These are phyloP conservation scores for Serilophus lunatus DNA, from an alignment of 2,113 vertebrate genomes.

Conservation along the genomic window DNA sequence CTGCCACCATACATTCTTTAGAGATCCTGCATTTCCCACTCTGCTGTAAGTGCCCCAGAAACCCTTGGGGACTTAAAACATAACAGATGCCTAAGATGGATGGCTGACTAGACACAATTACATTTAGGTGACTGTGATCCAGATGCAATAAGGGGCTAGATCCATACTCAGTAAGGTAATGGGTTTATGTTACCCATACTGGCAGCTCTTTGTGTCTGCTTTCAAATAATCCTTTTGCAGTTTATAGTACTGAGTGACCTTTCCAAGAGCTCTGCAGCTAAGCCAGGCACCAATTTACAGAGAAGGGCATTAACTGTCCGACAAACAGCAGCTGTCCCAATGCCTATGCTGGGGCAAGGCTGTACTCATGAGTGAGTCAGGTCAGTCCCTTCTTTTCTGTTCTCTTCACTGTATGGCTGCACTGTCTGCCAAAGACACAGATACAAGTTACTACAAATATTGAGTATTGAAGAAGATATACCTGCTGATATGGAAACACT, in stretches of 20 bases:
- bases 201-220: background rate
- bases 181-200: background rate
- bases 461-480: background rate
- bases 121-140: background rate
- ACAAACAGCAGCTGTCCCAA: background rate
- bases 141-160: background rate
- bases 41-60: background rate
- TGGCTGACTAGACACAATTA: background rate
- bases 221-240: background rate
- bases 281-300: background rate
- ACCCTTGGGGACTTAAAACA: background rate
- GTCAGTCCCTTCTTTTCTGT: background rate
- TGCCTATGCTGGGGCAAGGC: no score
- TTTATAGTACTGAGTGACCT: background rate
- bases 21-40: background rate
- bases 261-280: background rate
- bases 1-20: background rate
- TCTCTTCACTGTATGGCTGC: background rate
- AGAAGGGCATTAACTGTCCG: background rate
- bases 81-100: background rate
- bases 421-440: background rate
- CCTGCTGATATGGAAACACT: background rate
- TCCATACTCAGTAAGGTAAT: background rate
- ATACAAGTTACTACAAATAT: background rate
- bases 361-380: background rate